phyloP scores from a whole-genome alignment of 2,113 vertebrate species.

The Ramphastos sulfuratus region DNA sequence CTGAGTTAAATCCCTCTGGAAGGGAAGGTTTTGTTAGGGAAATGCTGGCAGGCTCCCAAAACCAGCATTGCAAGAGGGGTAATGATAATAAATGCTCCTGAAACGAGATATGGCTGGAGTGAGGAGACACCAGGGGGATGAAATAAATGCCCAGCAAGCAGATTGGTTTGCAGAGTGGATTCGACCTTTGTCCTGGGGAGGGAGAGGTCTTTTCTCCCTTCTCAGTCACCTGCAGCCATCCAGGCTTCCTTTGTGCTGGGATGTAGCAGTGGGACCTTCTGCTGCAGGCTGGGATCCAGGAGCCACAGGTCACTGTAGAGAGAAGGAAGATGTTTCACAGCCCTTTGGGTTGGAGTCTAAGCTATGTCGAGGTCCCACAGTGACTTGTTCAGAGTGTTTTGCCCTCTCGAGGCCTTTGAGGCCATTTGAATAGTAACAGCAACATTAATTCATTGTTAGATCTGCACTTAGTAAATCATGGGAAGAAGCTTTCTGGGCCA shows the following conservation, averaged over 20 bases:
- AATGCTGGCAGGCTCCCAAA: constrained; percentile 58
- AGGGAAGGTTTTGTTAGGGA: constrained; percentile 49
- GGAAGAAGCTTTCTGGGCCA: neutral
- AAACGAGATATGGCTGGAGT: neutral
- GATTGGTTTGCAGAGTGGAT: constrained; percentile 12
- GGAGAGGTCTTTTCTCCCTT: constrained; percentile 3
- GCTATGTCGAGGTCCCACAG: neutral
- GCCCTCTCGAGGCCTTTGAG: neutral
- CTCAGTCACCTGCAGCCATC: constrained; percentile 19
- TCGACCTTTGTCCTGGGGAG: constrained; percentile 12
- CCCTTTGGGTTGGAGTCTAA: neutral
- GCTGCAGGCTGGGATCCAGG: neutral
- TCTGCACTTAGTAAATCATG: neutral
- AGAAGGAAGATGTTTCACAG: constrained; percentile 31
- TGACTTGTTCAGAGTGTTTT: neutral
- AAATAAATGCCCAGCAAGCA: constrained; percentile 35
- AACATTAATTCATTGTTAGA: neutral
- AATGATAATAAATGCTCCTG: constrained; percentile 50
- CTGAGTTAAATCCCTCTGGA: constrained; percentile 30
- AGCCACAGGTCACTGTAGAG: neutral
- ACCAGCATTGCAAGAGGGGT: constrained; percentile 29
- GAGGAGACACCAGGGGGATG: constrained; percentile 34
- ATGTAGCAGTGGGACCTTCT: constrained; percentile 20
- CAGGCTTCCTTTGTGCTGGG: constrained; percentile 1
- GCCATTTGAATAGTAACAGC: neutral